Evolutionary conservation across 92 coral and sea anemone genomes (phyloP), one percentile per base, ranked within the genome.

Genomic region (Siderastrea radians): DNA sequence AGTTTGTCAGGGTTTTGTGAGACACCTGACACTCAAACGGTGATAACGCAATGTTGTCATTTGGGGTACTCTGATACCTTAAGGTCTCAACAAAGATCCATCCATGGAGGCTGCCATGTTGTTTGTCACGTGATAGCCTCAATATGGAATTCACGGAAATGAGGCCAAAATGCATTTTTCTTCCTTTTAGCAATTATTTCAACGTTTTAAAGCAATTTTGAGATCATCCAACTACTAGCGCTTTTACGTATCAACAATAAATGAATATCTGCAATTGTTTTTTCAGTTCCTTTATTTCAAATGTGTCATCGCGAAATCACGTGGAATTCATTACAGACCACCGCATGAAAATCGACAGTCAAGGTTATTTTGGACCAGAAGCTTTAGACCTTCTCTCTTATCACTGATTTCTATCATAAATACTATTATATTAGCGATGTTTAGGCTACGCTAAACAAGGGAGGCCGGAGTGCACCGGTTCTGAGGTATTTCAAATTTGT

Each of bases 161-260:
- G n/a, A n/a, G n/a, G n/a, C n/a, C n/a, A n/a, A n/a, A n/a, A n/a
- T 51, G 10, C 47, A 62, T 49, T 47, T 46, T 50, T 81, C 86
- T 65, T 49, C 49, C 49, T 51, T 75, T 75, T 75, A 15, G 19
- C 26, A 50, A 51, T 38, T 49, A 74, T 15, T 14, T 49, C 50
- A 74, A 74, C 62, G 62, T 61, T 74, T 74, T 74, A 49, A 12
- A 74, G 48, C 49, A 50, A 49, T 49, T 74, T 74, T 74, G 62
- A 74, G 79, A 74, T 74, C 19, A 74, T 74, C 79, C 62, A 74
- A 74, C 51, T 74, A 50, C 79, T 46, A 49, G n/a, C 6, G 26
- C 62, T 50, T 74, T 3, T 74, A 49, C 79, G 48, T 74, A 74
- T 49, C 58, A 74, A 74, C 62, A 74, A 50, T 74, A 57, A 57